Base-by-base conservation (phyloP, 2,113 vertebrate species). In the Corydoras sp. region DNA sequence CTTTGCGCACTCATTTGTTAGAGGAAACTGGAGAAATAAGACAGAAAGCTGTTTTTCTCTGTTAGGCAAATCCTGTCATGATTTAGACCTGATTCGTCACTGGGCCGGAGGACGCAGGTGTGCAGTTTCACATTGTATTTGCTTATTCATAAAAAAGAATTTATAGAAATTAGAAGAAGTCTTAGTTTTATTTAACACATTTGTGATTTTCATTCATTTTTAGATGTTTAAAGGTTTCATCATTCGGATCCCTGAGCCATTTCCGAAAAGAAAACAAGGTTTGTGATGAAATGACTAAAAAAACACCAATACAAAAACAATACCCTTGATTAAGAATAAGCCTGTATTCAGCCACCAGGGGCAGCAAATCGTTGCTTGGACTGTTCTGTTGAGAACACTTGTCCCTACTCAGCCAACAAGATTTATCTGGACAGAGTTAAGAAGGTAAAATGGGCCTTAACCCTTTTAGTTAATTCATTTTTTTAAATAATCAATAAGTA, bases 11-110 rank as follows among this genome's bases (percentile, higher is more conserved):
- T 93, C 91, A 0, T 93, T 87, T 77, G 92, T 93, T 43, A 87
- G 92, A 71, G 92, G 92, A 10, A 93, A 89, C 81, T 93, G 92
- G 92, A 87, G 91, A 71, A 93, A 91, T 13, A 89, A 93, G 74
- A 82, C 81, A 0, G 87, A 92, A 64, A 93, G 92, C 77, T 88
- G 90, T 4, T 93, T 91, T 68, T 83, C 89, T 65, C 89, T 93
- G 66, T 76, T 93, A 76, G 85, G 90, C 14, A 93, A 93, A 77
- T 92, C 91, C 2, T 93, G 92, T 78, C 92, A 93, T 64, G 92
- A 93, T 72, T 76, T 93, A 1, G 92, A 93, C 82, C 81, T 93
- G 7, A 92, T 93, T 66, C 81, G 90, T 71, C 89, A 90, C 78
- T 93, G 91, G 91, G 90, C 88, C 54, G 89, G 88, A 30, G 80